Base-by-base conservation (phyloP, 2,113 vertebrate species). In the Vidua chalybeata region DNA sequence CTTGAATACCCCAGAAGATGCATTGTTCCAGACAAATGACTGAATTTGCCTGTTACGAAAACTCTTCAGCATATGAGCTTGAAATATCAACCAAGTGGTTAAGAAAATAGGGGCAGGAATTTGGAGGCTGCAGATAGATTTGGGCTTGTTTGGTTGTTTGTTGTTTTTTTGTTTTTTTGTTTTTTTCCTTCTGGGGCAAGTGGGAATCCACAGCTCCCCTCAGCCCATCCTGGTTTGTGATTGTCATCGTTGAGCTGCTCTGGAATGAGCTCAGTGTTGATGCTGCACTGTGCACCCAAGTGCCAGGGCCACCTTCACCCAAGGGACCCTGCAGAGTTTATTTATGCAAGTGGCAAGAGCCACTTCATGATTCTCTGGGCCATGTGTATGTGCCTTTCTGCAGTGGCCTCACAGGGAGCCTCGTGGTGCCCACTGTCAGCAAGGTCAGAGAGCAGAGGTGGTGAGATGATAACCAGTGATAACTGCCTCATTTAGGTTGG, bases 371-470 rank as follows among this genome's bases (percentile, higher is more conserved):
- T 64, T 95, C 71, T 79, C 20, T 33, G 33, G 54, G 80, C 1
- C 0, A 5, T 41, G 62, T 45, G 68, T 31, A 0, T 61, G 62
- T 79, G 69, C 28, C 68, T 90, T 0, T 0, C 37, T 69, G 73
- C 59, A 1, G 2, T 1, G 6, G 63, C 4, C 1, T 7, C 58
- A 5, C 49, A 33, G 54, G n/a, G 23, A 75, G 41, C n/a, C 81
- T 23, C 0, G 0, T 15, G 58, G 43, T 77, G 51, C 59, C 69
- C 18, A 0, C 35, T 67, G 2, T 27, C 68, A 59, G 72, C 46
- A 27, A 54, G 0, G 0, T 46, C 48, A 49, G 62, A 45, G 30
- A 58, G 67, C 69, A 46, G 66, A 83, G 49, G 0, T 1, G 16
- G 15, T 41, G 23, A 26, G 82, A 37, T 45, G 62, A 35, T 64